These are phyloP conservation scores for Hemicordylus capensis DNA, from an alignment of 2,113 vertebrate genomes.

Conservation along the genomic window DNA sequence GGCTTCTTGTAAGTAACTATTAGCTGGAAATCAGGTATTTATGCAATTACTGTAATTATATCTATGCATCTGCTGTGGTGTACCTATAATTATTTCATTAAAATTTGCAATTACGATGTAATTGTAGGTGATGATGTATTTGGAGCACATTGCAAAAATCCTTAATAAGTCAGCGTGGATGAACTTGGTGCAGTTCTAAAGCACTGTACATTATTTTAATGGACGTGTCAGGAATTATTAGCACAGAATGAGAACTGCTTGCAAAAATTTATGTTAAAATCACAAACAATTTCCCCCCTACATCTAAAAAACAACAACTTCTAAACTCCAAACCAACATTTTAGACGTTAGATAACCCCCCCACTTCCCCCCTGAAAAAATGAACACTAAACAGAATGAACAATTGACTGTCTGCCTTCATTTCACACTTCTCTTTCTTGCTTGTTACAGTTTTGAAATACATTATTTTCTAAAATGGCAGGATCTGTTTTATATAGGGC, in stretches of 20 bases:
- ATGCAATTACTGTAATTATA: constrained; percentile 75
- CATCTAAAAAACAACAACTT: background rate
- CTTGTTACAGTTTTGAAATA: constrained; percentile 32
- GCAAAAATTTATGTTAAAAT: constrained; percentile 28
- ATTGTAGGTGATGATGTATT: constrained; percentile 65
- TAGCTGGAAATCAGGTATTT: constrained; percentile 73
- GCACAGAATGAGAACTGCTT: constrained; percentile 61
- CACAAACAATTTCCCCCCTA: background rate
- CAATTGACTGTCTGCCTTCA: constrained; percentile 8
- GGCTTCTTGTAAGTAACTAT: constrained; percentile 66
- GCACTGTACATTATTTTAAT: constrained; percentile 70
- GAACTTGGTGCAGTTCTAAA: constrained; percentile 62
- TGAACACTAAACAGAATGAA: constrained; percentile 23
- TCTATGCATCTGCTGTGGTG: constrained; percentile 63
- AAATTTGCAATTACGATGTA: constrained; percentile 72
- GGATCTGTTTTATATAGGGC: too few species aligned
- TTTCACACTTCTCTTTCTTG: constrained; percentile 30
- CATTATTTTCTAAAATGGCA: background rate
- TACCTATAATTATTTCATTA: constrained; percentile 72
- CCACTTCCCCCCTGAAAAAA: too few species aligned
- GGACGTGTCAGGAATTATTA: constrained; percentile 69
- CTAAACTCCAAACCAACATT: background rate
- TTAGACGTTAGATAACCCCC: too few species aligned
- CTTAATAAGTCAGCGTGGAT: constrained; percentile 68
- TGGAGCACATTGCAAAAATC: constrained; percentile 67